Evolutionary conservation across 2,888 invertebrate species (phyloP).

Genomic region (Dryadula phaetusa): DNA sequence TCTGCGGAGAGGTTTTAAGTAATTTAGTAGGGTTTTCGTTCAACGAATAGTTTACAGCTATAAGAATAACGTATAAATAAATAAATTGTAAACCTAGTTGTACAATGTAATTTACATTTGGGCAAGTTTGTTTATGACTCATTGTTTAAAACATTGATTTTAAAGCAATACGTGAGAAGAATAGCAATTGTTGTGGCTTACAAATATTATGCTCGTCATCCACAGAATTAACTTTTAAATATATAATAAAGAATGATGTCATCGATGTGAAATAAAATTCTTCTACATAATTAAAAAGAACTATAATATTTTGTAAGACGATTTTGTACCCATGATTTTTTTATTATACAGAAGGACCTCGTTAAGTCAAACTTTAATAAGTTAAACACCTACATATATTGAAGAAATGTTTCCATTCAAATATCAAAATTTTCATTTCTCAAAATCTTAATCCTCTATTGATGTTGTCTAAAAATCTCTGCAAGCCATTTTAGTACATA

Average conservation of each 20-base stretch:
- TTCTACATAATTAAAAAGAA: too few relatives aligned
- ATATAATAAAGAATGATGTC: too few relatives aligned
- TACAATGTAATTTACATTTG: slow-evolving; percentile 1
- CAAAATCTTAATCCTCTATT: too few relatives aligned
- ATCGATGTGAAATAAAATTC: too few relatives aligned
- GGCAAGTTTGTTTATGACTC: slow-evolving; percentile 32
- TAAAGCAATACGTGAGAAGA: slow-evolving; percentile 34
- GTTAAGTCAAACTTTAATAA: too few relatives aligned
- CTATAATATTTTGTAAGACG: not conserved
- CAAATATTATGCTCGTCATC: slow-evolving; percentile 10
- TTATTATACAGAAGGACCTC: too few relatives aligned
- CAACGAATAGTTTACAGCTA: not conserved
- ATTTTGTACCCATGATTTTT: too few relatives aligned
- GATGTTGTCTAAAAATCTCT: too few relatives aligned
- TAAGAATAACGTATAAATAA: not conserved
- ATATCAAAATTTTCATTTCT: too few relatives aligned
- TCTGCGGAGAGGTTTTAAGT: not conserved
- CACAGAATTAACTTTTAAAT: slow-evolving; percentile 1
- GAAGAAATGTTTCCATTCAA: too few relatives aligned
- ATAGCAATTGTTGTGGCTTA: slow-evolving; percentile 37
- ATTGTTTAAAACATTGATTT: slow-evolving; percentile 33
- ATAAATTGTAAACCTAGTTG: not conserved
- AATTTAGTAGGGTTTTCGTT: slow-evolving; percentile 8
- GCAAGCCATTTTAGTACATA: too few relatives aligned
- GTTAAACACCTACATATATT: too few relatives aligned